A percentile compares a stretch with the other conserved stretches of the same genome.
phyloP scores from a whole-genome alignment of 2,888 invertebrate genomes.

The Cosmia pyralina region DNA sequence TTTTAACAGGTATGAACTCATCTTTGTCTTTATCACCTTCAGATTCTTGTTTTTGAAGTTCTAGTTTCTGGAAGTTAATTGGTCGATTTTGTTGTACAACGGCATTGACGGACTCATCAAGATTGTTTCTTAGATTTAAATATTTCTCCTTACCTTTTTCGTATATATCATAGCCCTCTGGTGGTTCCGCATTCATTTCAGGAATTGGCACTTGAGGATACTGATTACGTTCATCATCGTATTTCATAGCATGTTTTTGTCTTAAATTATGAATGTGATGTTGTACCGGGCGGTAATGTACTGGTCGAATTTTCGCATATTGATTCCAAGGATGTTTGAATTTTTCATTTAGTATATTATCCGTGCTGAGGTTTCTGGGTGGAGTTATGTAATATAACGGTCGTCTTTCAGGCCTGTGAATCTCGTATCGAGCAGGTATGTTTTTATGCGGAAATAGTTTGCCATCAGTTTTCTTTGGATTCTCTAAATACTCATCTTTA shows the following conservation, averaged over 20 bases:
- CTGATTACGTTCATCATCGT: slow-evolving; percentile 85
- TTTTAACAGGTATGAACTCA: slow-evolving; percentile 91
- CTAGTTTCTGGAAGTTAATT: slow-evolving; percentile 73
- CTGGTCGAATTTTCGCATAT: slow-evolving; percentile 83
- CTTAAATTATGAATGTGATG: slow-evolving; percentile 81
- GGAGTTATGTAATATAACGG: slow-evolving; percentile 82
- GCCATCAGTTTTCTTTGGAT: slow-evolving; percentile 78
- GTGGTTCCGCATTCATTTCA: slow-evolving; percentile 76
- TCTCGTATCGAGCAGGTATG: slow-evolving; percentile 80
- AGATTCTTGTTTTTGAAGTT: slow-evolving; percentile 75
- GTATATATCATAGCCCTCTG: slow-evolving; percentile 90
- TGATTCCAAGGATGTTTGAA: slow-evolving; percentile 86
- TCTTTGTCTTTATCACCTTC: slow-evolving; percentile 77
- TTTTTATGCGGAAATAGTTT: slow-evolving; percentile 82
- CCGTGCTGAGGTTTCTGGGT: slow-evolving; percentile 70
- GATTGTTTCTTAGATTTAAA: slow-evolving; percentile 79
- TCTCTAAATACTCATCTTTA: slow-evolving; percentile 83
- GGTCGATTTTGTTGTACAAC: slow-evolving; percentile 78
- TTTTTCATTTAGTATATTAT: slow-evolving; percentile 80
- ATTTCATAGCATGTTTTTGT: slow-evolving; percentile 84
- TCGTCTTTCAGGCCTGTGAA: slow-evolving; percentile 80
- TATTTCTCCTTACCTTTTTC: slow-evolving; percentile 86
- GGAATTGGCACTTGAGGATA: slow-evolving; percentile 82
- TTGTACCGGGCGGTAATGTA: slow-evolving; percentile 84
- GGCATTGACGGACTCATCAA: slow-evolving; percentile 83